These are phyloP conservation scores for Carpatolechia fugitivella DNA, from an alignment of 2,888 invertebrate genomes.

Conservation along the genomic window DNA sequence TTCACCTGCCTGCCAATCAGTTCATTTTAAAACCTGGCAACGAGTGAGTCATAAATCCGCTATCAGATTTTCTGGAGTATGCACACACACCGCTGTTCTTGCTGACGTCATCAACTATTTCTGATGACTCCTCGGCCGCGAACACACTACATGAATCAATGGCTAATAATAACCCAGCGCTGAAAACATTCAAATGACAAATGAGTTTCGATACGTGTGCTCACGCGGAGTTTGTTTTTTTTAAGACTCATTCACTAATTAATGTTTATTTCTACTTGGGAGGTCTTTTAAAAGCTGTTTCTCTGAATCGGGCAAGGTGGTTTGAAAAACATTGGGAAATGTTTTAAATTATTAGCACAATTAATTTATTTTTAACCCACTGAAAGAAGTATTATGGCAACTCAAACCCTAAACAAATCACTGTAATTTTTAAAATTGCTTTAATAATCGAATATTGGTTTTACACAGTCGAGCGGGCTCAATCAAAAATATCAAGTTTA, in stretches of 20 bases:
- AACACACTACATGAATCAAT: slow-evolving; percentile 62
- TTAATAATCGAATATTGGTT: too few species aligned
- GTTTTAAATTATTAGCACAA: too few species aligned
- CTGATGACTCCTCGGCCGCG: slow-evolving; percentile 43
- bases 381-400: too few species aligned
- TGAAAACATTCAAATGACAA: slow-evolving; percentile 56
- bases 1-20: slow-evolving; percentile 6
- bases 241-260: slow-evolving; percentile 5
- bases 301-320: neutral
- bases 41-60: slow-evolving; percentile 7
- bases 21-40: neutral
- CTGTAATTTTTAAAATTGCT: too few species aligned
- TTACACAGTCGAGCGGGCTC: too few species aligned
- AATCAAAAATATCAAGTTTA: too few species aligned
- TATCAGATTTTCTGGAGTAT: slow-evolving; percentile 25
- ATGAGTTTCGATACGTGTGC: slow-evolving; percentile 40
- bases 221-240: slow-evolving; percentile 15
- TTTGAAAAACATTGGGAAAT: too few species aligned
- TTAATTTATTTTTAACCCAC: too few species aligned
- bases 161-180: slow-evolving; percentile 55
- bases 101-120: slow-evolving; percentile 70
- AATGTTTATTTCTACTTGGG: slow-evolving; percentile 8
- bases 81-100: slow-evolving; percentile 41
- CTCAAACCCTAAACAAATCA: too few species aligned
- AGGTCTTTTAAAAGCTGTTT: neutral